phyloP scores from a whole-genome alignment of 2,888 invertebrate species.

The Amphipyra berbera region DNA sequence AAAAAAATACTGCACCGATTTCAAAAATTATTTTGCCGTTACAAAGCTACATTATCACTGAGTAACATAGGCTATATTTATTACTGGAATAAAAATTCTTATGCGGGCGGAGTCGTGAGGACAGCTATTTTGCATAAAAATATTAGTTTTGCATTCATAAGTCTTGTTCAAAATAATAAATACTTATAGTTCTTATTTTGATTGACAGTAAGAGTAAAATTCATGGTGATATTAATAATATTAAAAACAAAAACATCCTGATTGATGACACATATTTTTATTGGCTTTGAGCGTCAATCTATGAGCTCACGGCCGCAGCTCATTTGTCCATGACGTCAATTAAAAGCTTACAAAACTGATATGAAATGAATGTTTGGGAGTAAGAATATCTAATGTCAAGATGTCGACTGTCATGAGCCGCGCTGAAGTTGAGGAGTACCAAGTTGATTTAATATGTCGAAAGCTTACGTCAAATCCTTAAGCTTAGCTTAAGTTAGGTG shows the following conservation, averaged over 20 bases:
- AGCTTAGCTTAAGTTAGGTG: not conserved
- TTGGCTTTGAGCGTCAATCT: conserved; percentile 28
- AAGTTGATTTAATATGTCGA: conserved; percentile 17
- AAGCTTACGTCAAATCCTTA: conserved; percentile 13
- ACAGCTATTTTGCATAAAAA: too few relatives aligned
- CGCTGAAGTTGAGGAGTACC: not conserved
- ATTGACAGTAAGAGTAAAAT: not conserved
- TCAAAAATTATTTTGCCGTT: too few relatives aligned
- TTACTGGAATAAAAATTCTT: too few relatives aligned
- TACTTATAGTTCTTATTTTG: not conserved
- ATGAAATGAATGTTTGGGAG: not conserved
- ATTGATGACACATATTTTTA: conserved; percentile 36
- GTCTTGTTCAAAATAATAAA: not conserved
- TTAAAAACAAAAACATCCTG: conserved; percentile 7
- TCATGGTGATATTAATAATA: not conserved
- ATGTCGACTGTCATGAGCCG: too few relatives aligned
- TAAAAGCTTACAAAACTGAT: not conserved
- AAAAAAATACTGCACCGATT: too few relatives aligned
- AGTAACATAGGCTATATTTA: too few relatives aligned
- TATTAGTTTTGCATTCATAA: not conserved
- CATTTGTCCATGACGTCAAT: conserved; percentile 34
- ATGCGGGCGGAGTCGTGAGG: too few relatives aligned
- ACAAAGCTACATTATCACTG: too few relatives aligned
- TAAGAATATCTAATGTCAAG: too few relatives aligned
- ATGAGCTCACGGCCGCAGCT: conserved; percentile 11